Evolutionary conservation across 2,888 invertebrate genomes (phyloP).

Genomic region (Plemyria rubiginata): DNA sequence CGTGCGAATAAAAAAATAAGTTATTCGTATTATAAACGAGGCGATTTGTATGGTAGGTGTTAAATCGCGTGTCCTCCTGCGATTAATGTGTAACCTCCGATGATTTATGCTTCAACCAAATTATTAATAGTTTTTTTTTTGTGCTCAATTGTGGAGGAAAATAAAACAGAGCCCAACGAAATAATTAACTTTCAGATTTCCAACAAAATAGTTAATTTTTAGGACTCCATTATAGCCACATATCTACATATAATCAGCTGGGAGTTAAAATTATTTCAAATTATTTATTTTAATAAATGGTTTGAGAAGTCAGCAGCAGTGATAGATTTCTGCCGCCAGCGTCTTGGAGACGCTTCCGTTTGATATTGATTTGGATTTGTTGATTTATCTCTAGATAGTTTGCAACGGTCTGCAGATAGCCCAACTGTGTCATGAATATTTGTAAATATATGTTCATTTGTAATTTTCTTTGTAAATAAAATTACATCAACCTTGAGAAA

Average conservation of each 20-base stretch:
- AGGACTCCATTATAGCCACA: neutral
- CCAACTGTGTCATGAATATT: too few species aligned
- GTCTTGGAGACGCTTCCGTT: too few species aligned
- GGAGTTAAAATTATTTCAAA: too few species aligned
- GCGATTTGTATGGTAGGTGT: constrained; percentile 57
- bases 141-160: constrained; percentile 19
- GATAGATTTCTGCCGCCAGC: too few species aligned
- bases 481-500: too few species aligned
- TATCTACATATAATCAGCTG: neutral
- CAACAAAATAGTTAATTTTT: neutral
- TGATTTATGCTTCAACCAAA: constrained; percentile 52
- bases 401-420: too few species aligned
- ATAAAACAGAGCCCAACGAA: constrained; percentile 16
- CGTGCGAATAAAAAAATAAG: constrained; percentile 50
- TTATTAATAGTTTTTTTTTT: constrained; percentile 30
- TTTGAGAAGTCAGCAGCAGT: too few species aligned
- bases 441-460: too few species aligned
- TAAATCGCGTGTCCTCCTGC: constrained; percentile 58
- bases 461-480: too few species aligned
- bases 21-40: constrained; percentile 43
- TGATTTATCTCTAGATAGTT: too few species aligned
- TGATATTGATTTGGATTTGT: too few species aligned
- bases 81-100: constrained; percentile 57
- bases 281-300: too few species aligned
- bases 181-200: constrained; percentile 1